Conservation (phyloP, 2,113 vertebrate species). For the Scomber scombrus region DNA sequence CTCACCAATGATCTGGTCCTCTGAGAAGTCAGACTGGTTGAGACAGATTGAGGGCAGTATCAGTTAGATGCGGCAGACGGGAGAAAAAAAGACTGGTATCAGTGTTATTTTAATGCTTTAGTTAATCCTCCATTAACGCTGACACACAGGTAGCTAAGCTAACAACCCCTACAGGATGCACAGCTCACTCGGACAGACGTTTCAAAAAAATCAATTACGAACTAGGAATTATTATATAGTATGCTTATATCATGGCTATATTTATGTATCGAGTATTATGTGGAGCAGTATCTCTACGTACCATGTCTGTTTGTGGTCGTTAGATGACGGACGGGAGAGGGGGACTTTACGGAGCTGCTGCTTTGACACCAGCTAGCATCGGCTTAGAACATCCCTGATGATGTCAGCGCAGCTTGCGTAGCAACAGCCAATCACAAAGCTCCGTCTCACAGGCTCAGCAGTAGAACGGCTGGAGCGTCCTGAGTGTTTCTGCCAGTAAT, state of each 20-base stretch:
- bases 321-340: neutral
- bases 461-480: too few relatives aligned
- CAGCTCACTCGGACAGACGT: neutral
- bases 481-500: too few relatives aligned
- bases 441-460: neutral
- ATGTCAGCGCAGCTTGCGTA: constrained; percentile 12
- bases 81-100: neutral
- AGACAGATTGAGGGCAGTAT: neutral
- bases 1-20: constrained; percentile 90
- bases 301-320: constrained; percentile 51
- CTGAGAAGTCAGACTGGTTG: constrained; percentile 89
- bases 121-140: constrained; percentile 6
- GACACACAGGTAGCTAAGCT: neutral
- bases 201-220: neutral
- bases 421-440: constrained; percentile 62
- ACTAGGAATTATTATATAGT: neutral
- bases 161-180: too few relatives aligned
- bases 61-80: neutral
- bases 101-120: neutral
- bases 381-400: constrained; percentile 21
- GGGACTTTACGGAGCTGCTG: neutral
- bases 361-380: constrained; percentile 9
- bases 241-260: rapidly evolving
- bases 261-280: too few relatives aligned
- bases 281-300: neutral